Conservation (phyloP, 2,797 vertebrate genomes). For the Sorex maritimensis region DNA sequence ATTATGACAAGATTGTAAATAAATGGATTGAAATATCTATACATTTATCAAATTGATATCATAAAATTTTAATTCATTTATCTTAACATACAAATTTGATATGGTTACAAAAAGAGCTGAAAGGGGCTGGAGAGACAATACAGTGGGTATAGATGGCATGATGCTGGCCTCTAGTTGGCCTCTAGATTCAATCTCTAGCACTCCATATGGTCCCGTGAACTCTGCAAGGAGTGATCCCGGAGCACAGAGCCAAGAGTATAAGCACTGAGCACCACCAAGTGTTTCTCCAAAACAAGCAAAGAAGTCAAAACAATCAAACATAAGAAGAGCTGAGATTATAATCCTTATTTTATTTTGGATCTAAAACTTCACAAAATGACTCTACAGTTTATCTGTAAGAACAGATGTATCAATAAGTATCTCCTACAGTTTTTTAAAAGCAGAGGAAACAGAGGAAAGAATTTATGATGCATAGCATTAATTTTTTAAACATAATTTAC, state of each 20-base stretch:
- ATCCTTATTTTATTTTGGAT: constrained; percentile 26
- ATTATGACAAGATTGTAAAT: constrained; percentile 10
- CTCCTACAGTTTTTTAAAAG: constrained; percentile 7
- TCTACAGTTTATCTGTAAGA: constrained; percentile 50
- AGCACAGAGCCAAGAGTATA: too few relatives aligned
- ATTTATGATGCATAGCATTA: constrained; percentile 4
- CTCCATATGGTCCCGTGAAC: too few relatives aligned
- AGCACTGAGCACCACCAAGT: too few relatives aligned
- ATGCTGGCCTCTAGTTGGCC: too few relatives aligned
- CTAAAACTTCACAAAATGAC: constrained; percentile 21
- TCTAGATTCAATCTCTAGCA: too few relatives aligned
- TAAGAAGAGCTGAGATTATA: not conserved
- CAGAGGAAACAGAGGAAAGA: not conserved
- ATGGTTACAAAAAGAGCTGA: constrained; percentile 32
- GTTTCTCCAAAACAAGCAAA: too few relatives aligned
- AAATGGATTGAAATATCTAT: not conserved
- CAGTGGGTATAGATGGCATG: too few relatives aligned
- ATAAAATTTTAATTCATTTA: constrained; percentile 47
- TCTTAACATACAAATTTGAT: not conserved
- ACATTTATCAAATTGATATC: not conserved
- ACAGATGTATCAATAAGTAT: not conserved
- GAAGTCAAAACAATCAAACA: not conserved
- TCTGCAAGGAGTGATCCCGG: too few relatives aligned
- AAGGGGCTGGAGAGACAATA: too few relatives aligned
- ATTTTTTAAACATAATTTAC: not conserved